Percentiles rank a stretch among this genome's conserved stretches.
Conservation (phyloP, 2,113 vertebrate species). For the Oncorhynchus clarkii region DNA sequence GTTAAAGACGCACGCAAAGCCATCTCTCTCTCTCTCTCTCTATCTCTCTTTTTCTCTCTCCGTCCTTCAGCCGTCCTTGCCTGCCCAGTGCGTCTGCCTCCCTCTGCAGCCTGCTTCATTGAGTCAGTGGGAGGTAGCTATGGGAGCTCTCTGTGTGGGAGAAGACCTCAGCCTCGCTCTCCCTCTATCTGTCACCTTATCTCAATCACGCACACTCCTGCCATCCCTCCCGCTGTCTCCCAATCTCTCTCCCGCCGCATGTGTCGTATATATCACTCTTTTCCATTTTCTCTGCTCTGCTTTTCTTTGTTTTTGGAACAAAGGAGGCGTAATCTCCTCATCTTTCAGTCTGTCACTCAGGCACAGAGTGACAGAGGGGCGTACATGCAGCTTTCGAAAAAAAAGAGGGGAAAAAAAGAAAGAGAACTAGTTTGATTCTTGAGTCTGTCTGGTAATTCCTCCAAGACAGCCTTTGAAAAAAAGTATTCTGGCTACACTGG, state of each 20-base stretch:
- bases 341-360: conserved; percentile 43
- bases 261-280: conserved; percentile 42
- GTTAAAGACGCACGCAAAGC: neutral
- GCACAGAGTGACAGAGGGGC: conserved; percentile 47
- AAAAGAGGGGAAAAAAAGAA: neutral
- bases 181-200: conserved; percentile 59
- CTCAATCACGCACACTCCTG: conserved; percentile 61
- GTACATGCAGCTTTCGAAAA: conserved; percentile 10
- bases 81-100: conserved; percentile 42
- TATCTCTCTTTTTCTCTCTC: neutral
- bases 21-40: neutral
- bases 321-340: conserved; percentile 34
- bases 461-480: conserved; percentile 10
- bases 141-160: conserved; percentile 57
- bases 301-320: conserved; percentile 50
- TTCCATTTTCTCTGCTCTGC: conserved; percentile 34
- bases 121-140: conserved; percentile 55
- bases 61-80: conserved; percentile 70
- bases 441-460: conserved; percentile 23
- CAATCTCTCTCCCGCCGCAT: conserved; percentile 40
- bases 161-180: conserved; percentile 53
- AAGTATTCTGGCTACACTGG: neutral
- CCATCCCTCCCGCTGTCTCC: conserved; percentile 42
- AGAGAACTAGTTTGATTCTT: neutral
- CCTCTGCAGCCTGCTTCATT: conserved; percentile 46